Percentiles rank a stretch among this genome's conserved stretches.
phyloP scores from a whole-genome alignment of 1,140 invertebrate species.

The Leptinotarsa lineolata region DNA sequence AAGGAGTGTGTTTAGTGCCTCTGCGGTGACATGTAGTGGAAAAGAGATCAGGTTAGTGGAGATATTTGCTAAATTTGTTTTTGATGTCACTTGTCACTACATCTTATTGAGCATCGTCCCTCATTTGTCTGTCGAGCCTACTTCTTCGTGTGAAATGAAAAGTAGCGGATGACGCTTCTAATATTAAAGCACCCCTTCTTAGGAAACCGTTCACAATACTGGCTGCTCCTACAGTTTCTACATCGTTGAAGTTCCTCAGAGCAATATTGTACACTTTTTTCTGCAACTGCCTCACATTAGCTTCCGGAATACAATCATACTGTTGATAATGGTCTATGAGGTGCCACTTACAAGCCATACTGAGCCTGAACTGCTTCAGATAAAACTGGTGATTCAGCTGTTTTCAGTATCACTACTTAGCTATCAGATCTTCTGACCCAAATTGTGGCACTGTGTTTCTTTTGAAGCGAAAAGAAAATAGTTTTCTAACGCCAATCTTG shows the following conservation, averaged over 20 bases:
- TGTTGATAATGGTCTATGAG: conserved; percentile 57
- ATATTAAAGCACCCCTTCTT: too few species aligned
- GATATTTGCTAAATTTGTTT: too few species aligned
- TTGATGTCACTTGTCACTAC: too few species aligned
- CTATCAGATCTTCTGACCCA: conserved; percentile 60
- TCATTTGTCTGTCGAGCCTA: too few species aligned
- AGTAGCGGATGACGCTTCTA: too few species aligned
- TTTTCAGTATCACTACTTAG: conserved; percentile 65
- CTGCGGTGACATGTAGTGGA: neutral
- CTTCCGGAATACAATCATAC: conserved; percentile 21
- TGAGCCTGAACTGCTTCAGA: conserved; percentile 67
- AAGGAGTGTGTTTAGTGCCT: neutral
- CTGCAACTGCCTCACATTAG: conserved; percentile 45
- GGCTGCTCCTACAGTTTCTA: conserved; percentile 62
- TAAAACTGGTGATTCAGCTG: conserved; percentile 67
- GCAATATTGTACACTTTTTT: conserved; percentile 64
- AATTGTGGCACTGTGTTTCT: conserved; percentile 63
- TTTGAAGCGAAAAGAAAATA: conserved; percentile 49
- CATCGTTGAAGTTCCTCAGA: conserved; percentile 62
- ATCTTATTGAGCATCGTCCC: too few species aligned
- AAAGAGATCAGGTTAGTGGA: neutral
- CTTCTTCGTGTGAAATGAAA: too few species aligned
- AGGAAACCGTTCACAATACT: too few species aligned
- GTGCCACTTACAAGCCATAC: conserved; percentile 63
- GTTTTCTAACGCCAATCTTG: conserved; percentile 37